phyloP scores from a whole-genome alignment of 2,797 vertebrate species.

The Erethizon dorsatum region DNA sequence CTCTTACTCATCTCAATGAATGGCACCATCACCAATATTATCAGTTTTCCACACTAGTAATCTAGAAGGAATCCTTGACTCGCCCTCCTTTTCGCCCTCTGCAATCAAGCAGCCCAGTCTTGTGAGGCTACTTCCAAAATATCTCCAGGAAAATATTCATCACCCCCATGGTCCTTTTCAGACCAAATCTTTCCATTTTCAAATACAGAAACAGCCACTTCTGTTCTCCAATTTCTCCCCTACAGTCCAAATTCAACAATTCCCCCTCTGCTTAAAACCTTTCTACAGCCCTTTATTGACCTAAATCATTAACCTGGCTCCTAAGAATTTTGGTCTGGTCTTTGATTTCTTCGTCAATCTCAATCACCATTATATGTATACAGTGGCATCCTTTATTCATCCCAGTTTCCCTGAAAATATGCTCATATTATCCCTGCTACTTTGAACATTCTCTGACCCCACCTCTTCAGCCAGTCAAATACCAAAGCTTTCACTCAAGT shows the following conservation, averaged over 20 bases:
- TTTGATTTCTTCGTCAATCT: neutral
- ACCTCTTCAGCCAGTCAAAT: neutral
- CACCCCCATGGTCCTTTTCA: neutral
- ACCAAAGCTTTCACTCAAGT: neutral
- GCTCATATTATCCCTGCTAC: neutral
- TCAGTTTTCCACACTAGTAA: conserved; percentile 14
- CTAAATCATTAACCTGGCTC: neutral
- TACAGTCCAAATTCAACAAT: neutral
- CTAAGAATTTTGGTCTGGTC: neutral
- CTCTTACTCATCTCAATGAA: neutral
- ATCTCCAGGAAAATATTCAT: neutral
- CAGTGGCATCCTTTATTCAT: neutral
- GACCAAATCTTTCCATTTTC: neutral
- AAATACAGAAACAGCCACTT: neutral
- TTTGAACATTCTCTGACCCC: neutral
- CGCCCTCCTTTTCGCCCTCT: neutral
- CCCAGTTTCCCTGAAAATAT: neutral
- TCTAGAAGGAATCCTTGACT: neutral
- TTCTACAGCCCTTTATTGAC: neutral
- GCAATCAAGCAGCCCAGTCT: neutral
- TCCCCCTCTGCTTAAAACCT: neutral
- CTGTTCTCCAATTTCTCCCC: neutral
- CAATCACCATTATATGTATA: neutral
- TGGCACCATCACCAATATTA: neutral
- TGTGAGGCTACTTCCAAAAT: neutral